Conservation (phyloP, 1,140 invertebrate genomes). For the Diorhabda sublineata region DNA sequence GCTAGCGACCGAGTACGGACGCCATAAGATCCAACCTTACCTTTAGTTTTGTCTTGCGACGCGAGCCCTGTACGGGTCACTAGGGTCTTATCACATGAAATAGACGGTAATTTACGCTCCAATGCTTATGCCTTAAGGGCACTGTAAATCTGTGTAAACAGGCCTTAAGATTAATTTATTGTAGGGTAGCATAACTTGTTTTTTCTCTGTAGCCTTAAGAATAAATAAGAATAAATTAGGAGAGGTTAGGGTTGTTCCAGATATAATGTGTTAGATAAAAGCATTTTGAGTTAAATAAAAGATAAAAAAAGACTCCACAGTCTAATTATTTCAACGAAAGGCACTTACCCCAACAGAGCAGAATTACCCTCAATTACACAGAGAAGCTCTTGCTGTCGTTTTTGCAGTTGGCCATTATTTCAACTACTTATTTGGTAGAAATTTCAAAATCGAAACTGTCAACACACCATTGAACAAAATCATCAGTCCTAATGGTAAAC, state of each 20-base stretch:
- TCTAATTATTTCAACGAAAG: constrained; percentile 49
- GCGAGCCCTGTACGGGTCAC: too few species aligned
- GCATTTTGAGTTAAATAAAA: too few species aligned
- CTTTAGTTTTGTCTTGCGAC: not conserved
- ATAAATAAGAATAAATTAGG: constrained; percentile 47
- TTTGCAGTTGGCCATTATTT: too few species aligned
- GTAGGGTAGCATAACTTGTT: constrained; percentile 15
- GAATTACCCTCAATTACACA: constrained; percentile 22
- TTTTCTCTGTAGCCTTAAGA: too few species aligned
- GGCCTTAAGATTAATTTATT: too few species aligned
- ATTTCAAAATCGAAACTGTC: too few species aligned
- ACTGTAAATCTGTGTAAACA: not conserved
- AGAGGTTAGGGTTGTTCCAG: constrained; percentile 38
- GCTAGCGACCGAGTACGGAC: constrained; percentile 4
- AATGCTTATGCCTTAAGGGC: not conserved
- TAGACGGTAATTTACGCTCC: too few species aligned
- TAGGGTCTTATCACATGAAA: too few species aligned
- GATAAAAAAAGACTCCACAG: constrained; percentile 47
- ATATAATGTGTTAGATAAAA: too few species aligned
- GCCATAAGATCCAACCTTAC: not conserved
- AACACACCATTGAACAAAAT: too few species aligned
- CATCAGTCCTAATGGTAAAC: constrained; percentile 22
- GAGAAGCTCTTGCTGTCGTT: too few species aligned
- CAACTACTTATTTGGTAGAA: too few species aligned
- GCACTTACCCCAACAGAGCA: constrained; percentile 36